Conservation (phyloP, 2,888 invertebrate genomes). For the Drosophila rubida region DNA sequence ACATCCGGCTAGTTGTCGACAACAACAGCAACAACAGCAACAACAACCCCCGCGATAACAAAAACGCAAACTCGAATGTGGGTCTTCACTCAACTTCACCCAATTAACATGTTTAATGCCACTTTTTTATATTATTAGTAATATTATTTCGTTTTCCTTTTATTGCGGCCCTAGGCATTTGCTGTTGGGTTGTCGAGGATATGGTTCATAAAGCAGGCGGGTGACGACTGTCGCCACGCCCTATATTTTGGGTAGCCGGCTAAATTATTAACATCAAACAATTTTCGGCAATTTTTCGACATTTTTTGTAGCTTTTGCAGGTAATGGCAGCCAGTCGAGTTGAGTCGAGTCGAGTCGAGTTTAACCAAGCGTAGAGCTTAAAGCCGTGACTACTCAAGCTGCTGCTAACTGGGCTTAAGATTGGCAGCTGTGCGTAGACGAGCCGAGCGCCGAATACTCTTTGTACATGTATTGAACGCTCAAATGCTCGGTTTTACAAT, state of each 20-base stretch:
- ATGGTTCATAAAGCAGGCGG: constrained; percentile 10
- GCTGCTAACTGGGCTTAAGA: constrained; percentile 9
- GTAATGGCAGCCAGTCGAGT: constrained; percentile 62
- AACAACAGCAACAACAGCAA: constrained; percentile 4
- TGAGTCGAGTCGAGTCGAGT: constrained; percentile 57
- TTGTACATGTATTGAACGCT: neutral
- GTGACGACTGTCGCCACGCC: constrained; percentile 14
- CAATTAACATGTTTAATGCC: constrained; percentile 40
- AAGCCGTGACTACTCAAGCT: constrained; percentile 5
- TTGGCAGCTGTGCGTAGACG: neutral
- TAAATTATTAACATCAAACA: constrained; percentile 66
- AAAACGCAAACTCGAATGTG: constrained; percentile 8
- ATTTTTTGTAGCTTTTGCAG: constrained; percentile 25
- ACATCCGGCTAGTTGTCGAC: constrained; percentile 41
- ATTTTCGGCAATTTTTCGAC: constrained; percentile 21
- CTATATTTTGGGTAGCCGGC: constrained; percentile 6
- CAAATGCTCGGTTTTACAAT: neutral
- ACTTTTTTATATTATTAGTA: constrained; percentile 12
- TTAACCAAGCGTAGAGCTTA: constrained; percentile 38
- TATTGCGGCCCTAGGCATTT: constrained; percentile 6
- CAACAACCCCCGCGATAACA: constrained; percentile 13
- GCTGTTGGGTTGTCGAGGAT: neutral
- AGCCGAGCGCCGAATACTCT: constrained; percentile 3
- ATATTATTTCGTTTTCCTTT: neutral
- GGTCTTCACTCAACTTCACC: constrained; percentile 22